A percentile compares a stretch with the other conserved stretches of the same genome.
These are phyloP conservation scores for Frankliniella intonsa DNA, from an alignment of 2,888 invertebrate genomes.

Conservation along the genomic window DNA sequence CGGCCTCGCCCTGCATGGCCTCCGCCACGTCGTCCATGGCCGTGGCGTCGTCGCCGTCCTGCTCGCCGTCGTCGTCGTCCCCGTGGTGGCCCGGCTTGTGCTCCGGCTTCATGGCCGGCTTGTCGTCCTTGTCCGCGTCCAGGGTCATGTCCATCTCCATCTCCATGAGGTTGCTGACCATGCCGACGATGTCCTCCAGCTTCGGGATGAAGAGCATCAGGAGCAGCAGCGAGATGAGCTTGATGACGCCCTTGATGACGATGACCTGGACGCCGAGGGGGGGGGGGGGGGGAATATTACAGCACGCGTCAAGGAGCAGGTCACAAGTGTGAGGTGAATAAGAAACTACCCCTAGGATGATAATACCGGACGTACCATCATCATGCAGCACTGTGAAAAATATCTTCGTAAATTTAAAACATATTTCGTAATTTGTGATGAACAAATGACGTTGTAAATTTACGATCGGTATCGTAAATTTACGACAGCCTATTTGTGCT, in stretches of 20 bases:
- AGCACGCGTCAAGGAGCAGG: no score
- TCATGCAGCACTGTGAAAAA: no score
- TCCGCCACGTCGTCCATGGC: not conserved
- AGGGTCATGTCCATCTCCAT: constrained; percentile 11
- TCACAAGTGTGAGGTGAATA: no score
- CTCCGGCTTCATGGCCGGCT: not conserved
- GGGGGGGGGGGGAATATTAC: not conserved
- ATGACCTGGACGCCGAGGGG: not conserved
- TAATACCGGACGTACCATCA: no score
- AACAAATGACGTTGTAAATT: no score
- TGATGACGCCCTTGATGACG: constrained; percentile 3
- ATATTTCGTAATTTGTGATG: no score
- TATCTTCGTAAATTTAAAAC: no score
- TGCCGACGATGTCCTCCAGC: constrained; percentile 13
- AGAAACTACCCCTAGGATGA: no score
- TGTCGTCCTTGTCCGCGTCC: not conserved
- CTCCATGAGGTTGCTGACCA: constrained; percentile 8
- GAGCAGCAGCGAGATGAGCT: constrained; percentile 1
- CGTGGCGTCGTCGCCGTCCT: not conserved
- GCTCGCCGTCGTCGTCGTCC: not conserved
- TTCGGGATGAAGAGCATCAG: constrained; percentile 8
- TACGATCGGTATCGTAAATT: no score
- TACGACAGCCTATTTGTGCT: no score
- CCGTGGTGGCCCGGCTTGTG: not conserved
- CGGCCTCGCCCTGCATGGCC: not conserved